Percentiles rank a stretch among this genome's conserved stretches.
These are phyloP conservation scores for Scaptodrosophila latifasciaeformis DNA, from an alignment of 2,888 invertebrate genomes.

Conservation along the genomic window DNA sequence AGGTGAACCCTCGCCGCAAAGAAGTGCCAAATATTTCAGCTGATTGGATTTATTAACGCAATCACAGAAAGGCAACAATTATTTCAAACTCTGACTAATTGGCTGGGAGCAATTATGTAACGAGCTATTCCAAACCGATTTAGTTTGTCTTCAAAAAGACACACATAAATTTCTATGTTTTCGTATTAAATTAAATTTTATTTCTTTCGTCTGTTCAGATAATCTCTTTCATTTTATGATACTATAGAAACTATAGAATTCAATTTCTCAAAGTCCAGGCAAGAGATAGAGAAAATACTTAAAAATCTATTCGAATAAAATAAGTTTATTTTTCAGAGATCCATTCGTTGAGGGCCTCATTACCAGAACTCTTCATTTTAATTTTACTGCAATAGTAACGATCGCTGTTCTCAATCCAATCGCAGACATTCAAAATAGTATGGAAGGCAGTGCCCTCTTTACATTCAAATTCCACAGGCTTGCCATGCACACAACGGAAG, in stretches of 20 bases:
- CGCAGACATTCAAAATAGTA: constrained; percentile 82
- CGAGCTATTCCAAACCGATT: neutral
- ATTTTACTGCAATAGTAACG: constrained; percentile 75
- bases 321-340: neutral
- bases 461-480: constrained; percentile 83
- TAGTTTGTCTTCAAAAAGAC: neutral
- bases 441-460: constrained; percentile 86
- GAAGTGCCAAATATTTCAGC: constrained; percentile 38
- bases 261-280: too few species aligned
- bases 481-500: constrained; percentile 89
- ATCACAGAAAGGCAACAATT: constrained; percentile 21
- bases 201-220: too few species aligned
- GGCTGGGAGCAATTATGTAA: too few species aligned
- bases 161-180: too few species aligned
- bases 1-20: constrained; percentile 32
- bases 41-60: constrained; percentile 35
- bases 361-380: constrained; percentile 45
- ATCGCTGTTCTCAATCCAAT: constrained; percentile 86
- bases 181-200: too few species aligned
- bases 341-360: constrained; percentile 35
- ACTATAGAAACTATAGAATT: too few species aligned
- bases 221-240: too few species aligned
- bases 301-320: neutral
- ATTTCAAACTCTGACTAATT: constrained; percentile 11
- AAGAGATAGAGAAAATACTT: too few species aligned